Percentiles rank a stretch among this genome's conserved stretches.
These are phyloP conservation scores for Agriopis marginaria DNA, from an alignment of 2,888 invertebrate genomes.

Conservation along the genomic window DNA sequence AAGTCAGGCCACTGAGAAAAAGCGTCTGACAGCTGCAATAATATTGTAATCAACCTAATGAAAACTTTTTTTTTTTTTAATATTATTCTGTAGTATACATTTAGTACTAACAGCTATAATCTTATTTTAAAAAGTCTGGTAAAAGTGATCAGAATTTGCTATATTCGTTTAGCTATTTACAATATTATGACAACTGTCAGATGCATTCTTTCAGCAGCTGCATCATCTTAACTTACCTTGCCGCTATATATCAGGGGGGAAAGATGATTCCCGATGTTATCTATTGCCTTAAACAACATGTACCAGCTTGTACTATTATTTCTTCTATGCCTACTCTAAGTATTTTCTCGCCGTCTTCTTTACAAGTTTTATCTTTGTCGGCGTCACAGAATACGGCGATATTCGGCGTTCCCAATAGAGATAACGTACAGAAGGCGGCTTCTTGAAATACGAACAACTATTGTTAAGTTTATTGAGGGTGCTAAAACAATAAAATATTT, in stretches of 20 bases:
- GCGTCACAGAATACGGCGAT: slow-evolving; percentile 27
- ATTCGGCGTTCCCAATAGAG: slow-evolving; percentile 39
- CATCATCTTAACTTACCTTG: too few species aligned
- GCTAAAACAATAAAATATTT: slow-evolving; percentile 76
- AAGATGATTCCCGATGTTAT: background rate
- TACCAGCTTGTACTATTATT: background rate
- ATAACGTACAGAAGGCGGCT: slow-evolving; percentile 65
- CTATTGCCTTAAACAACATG: background rate
- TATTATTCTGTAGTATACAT: too few species aligned
- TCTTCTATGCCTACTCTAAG: background rate
- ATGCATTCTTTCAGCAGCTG: too few species aligned
- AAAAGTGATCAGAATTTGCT: too few species aligned
- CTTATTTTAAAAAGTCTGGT: too few species aligned
- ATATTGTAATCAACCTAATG: too few species aligned
- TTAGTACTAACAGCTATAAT: too few species aligned
- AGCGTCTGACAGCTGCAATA: too few species aligned
- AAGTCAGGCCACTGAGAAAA: too few species aligned
- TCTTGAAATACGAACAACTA: slow-evolving; percentile 66
- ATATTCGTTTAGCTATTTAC: too few species aligned
- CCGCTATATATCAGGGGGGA: background rate
- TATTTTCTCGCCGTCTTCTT: slow-evolving; percentile 15
- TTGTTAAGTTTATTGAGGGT: slow-evolving; percentile 62
- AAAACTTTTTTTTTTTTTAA: too few species aligned
- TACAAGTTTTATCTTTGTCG: slow-evolving; percentile 40
- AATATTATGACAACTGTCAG: too few species aligned